A percentile compares a stretch with the other conserved stretches of the same genome.
Evolutionary conservation across 2,797 vertebrate species (phyloP).

Genomic region (Parauchenoglanis ngamensis): DNA sequence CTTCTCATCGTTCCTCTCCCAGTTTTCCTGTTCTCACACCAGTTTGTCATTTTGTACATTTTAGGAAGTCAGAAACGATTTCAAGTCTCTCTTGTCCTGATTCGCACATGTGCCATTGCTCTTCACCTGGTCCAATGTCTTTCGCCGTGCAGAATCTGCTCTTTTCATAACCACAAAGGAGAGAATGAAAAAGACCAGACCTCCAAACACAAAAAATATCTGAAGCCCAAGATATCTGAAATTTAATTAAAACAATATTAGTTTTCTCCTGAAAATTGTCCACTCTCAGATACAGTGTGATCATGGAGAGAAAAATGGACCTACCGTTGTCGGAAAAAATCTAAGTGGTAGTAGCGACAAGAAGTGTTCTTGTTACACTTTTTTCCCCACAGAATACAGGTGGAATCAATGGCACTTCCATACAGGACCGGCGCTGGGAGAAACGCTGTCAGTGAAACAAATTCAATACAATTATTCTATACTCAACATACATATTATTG

Average conservation of each 20-base stretch:
- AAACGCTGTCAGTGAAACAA: conserved; percentile 77
- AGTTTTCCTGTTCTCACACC: background rate
- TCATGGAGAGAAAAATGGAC: background rate
- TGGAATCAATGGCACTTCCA: conserved; percentile 85
- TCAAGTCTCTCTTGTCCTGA: conserved; percentile 19
- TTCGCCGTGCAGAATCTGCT: background rate
- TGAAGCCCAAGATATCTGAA: conserved; percentile 76
- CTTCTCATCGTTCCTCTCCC: background rate
- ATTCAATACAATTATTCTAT: background rate
- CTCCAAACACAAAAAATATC: conserved; percentile 69
- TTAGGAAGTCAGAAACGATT: conserved; percentile 21
- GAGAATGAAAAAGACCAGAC: conserved; percentile 71
- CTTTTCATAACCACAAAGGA: conserved; percentile 63
- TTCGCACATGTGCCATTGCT: conserved; percentile 35
- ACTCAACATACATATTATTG: background rate
- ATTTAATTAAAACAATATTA: background rate
- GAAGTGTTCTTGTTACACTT: conserved; percentile 78
- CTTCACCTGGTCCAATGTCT: conserved; percentile 6
- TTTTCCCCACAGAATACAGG: conserved; percentile 84
- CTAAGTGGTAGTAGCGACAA: conserved; percentile 87
- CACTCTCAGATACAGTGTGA: background rate
- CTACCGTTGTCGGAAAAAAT: conserved; percentile 82
- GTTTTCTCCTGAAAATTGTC: background rate
- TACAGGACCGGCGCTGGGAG: conserved; percentile 89
- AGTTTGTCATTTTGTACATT: conserved; percentile 38